Evolutionary conservation across 2,888 invertebrate species (phyloP), one percentile per base, ranked within the genome.

Genomic region (Heliconius aoede): DNA sequence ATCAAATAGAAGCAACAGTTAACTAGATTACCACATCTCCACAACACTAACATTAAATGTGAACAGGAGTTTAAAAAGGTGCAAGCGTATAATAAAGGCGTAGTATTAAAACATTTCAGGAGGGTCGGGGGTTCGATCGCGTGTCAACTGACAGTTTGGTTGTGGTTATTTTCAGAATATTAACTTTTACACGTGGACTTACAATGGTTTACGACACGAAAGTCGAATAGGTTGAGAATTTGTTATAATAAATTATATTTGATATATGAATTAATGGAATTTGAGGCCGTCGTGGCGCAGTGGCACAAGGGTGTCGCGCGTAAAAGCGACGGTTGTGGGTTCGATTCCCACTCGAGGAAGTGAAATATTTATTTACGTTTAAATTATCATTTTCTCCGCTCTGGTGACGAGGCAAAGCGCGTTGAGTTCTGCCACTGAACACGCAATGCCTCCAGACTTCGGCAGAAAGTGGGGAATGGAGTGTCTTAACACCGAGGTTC

Each of bases 101-200:
- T 77, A 79, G 36, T 77, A 79, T 79, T 76, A 76, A 79, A 77
- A 76, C 77, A 77, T 77, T 79, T 67, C 75, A 36, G 30, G 13
- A 51, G 40, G 36, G 71, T 65, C 15, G n/a, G 61, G 64, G 71
- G 58, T 62, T 40, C 58, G 18, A 30, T 76, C 71, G 78, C 78
- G 76, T 78, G 78, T 21, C 30, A 21, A n/a, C 13, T 15, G 21
- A 62, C 73, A 76, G 69, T 78, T 74, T 62, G 51, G 61, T 18
- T 32, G 61, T 26, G 46, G 67, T 72, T 76, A 61, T 74, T 78
- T 76, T 40, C 40, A 71, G 72, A 71, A 74, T 76, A 78, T 78
- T 76, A 73, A 76, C 72, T 78, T 72, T 71, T 65, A 72, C 64
- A 40, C 65, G 36, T 65, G 61, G n/a, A 40, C 65, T 24, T 65